Percentiles rank a stretch among this genome's conserved stretches.
Conservation (phyloP, 2,797 vertebrate species). For the Scomberomorus guttatus region DNA sequence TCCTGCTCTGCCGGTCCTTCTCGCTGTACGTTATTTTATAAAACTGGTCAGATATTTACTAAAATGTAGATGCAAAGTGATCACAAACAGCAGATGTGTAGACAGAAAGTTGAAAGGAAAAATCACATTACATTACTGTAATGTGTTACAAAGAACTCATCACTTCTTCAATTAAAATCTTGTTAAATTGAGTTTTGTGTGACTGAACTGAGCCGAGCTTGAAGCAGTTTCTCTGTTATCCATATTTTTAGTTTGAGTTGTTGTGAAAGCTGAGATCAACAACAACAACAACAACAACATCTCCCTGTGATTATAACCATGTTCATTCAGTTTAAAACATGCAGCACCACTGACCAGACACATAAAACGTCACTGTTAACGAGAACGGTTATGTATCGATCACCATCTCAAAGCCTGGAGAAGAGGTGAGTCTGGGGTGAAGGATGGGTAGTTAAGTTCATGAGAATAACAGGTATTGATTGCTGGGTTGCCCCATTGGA, state of each 20-base stretch:
- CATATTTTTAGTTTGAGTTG: neutral
- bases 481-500: slow-evolving; percentile 25
- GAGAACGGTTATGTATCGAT: slow-evolving; percentile 42
- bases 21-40: too few species aligned
- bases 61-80: too few species aligned
- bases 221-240: neutral
- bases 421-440: slow-evolving; percentile 1
- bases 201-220: too few species aligned
- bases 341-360: slow-evolving; percentile 17
- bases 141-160: too few species aligned
- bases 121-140: too few species aligned
- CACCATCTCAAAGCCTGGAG: neutral
- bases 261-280: neutral
- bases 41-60: too few species aligned
- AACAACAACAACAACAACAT: neutral
- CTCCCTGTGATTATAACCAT: neutral
- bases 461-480: slow-evolving; percentile 63
- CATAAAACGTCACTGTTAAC: slow-evolving; percentile 40
- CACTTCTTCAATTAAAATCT: too few species aligned
- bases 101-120: too few species aligned
- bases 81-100: too few species aligned
- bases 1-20: too few species aligned
- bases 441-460: slow-evolving; percentile 23
- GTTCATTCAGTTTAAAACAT: slow-evolving; percentile 12
- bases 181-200: too few species aligned